These are phyloP conservation scores for Melanotaenia pygmaea DNA, from an alignment of 2,797 vertebrate species.

Conservation along the genomic window DNA sequence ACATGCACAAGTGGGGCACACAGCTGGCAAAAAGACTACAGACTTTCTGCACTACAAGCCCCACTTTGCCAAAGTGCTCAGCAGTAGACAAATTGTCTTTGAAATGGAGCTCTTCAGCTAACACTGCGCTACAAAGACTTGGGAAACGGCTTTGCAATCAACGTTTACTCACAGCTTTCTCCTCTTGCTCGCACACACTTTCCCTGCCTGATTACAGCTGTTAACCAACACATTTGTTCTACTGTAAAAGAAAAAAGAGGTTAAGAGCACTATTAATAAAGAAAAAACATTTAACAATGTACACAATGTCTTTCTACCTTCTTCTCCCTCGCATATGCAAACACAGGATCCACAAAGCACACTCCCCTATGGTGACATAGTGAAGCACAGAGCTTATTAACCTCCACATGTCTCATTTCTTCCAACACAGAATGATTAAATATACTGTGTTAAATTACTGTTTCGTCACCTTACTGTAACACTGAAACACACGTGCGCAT, in stretches of 20 bases:
- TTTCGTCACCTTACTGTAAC: conserved; percentile 25
- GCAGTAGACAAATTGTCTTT: conserved; percentile 71
- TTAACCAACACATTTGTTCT: conserved; percentile 47
- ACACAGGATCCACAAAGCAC: background rate
- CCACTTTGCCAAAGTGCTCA: conserved; percentile 56
- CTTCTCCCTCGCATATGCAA: background rate
- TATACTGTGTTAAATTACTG: conserved; percentile 9
- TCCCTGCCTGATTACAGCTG: conserved; percentile 31
- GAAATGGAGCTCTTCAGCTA: conserved; percentile 70
- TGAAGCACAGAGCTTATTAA: conserved; percentile 45
- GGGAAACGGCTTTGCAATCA: conserved; percentile 76
- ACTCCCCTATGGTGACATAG: conserved; percentile 27
- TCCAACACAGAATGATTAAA: conserved; percentile 30
- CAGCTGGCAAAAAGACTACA: conserved; percentile 2
- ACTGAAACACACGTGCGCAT: background rate
- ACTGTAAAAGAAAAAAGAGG: conserved; percentile 28
- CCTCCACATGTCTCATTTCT: conserved; percentile 45
- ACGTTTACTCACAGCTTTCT: conserved; percentile 64
- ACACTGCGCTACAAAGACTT: conserved; percentile 74
- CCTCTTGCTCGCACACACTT: conserved; percentile 23
- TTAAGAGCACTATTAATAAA: conserved; percentile 30
- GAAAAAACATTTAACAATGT: conserved; percentile 1
- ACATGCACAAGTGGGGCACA: background rate
- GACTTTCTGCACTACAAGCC: conserved; percentile 39
- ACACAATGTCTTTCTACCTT: background rate